Evolutionary conservation across 2,797 vertebrate species (phyloP), one percentile per base, ranked within the genome.

Genomic region (Coreius guichenoti): DNA sequence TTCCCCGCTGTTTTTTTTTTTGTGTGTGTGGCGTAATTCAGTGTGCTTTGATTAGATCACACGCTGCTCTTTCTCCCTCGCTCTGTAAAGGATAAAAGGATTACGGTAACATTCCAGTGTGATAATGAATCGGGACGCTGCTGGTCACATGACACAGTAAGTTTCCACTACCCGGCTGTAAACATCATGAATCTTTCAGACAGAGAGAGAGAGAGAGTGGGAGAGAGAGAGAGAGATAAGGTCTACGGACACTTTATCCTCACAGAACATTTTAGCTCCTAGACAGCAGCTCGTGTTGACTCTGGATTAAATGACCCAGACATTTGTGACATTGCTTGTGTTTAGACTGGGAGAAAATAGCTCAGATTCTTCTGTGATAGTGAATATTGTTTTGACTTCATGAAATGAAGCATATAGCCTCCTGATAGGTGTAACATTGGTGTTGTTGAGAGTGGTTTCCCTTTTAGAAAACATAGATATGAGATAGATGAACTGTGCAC

Each of bases 101-200:
- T 95, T 94, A 94, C 90, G 80, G 82, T 88, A 92, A 93, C 93
- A 94, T 94, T 94, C 93, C 91, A 92, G 87, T 88, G 89, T 90
- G 91, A 95, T 93, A 94, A 93, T 93, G 92, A 93, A 90, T 90
- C 86, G 89, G 90, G 90, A 92, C 92, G 91, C 92, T 92, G 89
- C 92, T 91, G 90, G 92, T 93, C 94, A 93, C 93, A 93, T 94
- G 92, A 92, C 79, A 61, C 76, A 85, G 89, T 91, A 94, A 93
- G 89, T 93, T 95, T 94, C 94, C 93, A 94, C 91, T 92, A 87
- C 39, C 78, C 75, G 76, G 86, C 85, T 90, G 91, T 93, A 93
- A 93, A 94, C 91, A 94, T 91, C 90, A 83, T 84, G 70, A 86
- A 91, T 89, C 88, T 92, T 90, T 91, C 36, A 89, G 72, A 84